phyloP scores from a whole-genome alignment of 2,888 invertebrate species.

The Xylota sylvarum region DNA sequence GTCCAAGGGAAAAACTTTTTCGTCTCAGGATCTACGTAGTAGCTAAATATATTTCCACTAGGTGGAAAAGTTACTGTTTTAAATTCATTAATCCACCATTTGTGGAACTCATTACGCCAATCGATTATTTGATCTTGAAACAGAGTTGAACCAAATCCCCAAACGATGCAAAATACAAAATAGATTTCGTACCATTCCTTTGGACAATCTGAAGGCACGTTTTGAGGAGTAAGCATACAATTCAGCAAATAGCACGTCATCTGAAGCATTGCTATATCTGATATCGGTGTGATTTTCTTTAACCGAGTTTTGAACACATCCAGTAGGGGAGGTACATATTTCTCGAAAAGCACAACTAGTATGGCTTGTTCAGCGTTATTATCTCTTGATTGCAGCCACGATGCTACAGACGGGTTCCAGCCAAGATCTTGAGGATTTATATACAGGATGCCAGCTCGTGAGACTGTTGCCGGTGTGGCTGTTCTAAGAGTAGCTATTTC shows the following conservation, averaged over 20 bases:
- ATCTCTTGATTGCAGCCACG: slow-evolving; percentile 93
- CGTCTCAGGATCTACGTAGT: slow-evolving; percentile 93
- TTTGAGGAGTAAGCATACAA: slow-evolving; percentile 91
- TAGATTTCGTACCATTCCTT: slow-evolving; percentile 97
- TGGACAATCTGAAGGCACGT: slow-evolving; percentile 94
- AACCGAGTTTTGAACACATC: slow-evolving; percentile 90
- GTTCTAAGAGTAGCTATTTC: slow-evolving; percentile 96
- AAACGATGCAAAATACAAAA: slow-evolving; percentile 95
- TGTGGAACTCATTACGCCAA: slow-evolving; percentile 97
- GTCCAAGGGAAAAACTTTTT: slow-evolving; percentile 95
- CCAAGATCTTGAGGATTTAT: slow-evolving; percentile 97
- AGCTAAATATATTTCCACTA: slow-evolving; percentile 94
- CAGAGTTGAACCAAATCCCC: slow-evolving; percentile 97
- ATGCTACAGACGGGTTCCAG: slow-evolving; percentile 96
- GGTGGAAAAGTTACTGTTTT: slow-evolving; percentile 95
- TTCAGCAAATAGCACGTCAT: slow-evolving; percentile 95
- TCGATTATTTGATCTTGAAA: slow-evolving; percentile 96
- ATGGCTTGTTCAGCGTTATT: slow-evolving; percentile 91
- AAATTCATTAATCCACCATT: slow-evolving; percentile 97
- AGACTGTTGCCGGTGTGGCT: slow-evolving; percentile 98
- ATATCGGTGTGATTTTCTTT: slow-evolving; percentile 95
- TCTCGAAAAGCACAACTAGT: slow-evolving; percentile 95
- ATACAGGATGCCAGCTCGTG: slow-evolving; percentile 96
- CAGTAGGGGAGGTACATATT: slow-evolving; percentile 94
- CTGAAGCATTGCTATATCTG: slow-evolving; percentile 95